Evolutionary conservation across 2,113 vertebrate genomes (phyloP), one percentile per base, ranked within the genome.

Genomic region (Grammomys dolichurus): DNA sequence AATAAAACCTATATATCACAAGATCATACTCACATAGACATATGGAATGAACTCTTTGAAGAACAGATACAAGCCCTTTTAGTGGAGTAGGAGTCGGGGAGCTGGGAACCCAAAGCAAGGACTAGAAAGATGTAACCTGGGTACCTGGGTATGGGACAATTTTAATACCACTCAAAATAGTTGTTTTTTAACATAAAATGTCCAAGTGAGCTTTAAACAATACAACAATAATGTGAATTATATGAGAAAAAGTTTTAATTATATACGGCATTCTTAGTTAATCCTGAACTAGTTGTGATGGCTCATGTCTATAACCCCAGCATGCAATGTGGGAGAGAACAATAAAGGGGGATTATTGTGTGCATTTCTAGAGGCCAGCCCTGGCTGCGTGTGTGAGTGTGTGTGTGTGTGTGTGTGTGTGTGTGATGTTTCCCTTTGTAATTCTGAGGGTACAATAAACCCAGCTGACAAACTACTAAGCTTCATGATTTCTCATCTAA

Each of bases 361-460:
- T 10, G 43, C 40, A 43, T 63, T 82, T 84, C 58, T 36, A 48
- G 43, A 67, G 43, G 84, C 17, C 60, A 85, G 60, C 60, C 58
- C 58, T 65, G 26, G 58, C 58, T 31, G 20, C 3, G 56, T 19
- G 56, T 58, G 56, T 58, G 16, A 5, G 56, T 19, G 17, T 58
- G 56, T 58, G 56, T 19, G 54, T 28, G 10, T 67, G 63, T 67
- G 63, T 31, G 3, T 1, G 10, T 31, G 28, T 12, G 26, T 67
- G 63, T 81, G 94, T 90, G 63, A 36, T 33, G 4, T 84, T 85
- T 94, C n/a, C 31, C 22, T 95, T 73, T 76, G 58, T 58, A 80
- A 96, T 93, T 88, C 54, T 80, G 48, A 94, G 69, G 70, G n/a
- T 90, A 95, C 56, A 87, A 80, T n/a, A 96, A 95, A 93, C 67